phyloP scores from a whole-genome alignment of 2,113 vertebrate genomes.

The Typhlomys cinereus region DNA sequence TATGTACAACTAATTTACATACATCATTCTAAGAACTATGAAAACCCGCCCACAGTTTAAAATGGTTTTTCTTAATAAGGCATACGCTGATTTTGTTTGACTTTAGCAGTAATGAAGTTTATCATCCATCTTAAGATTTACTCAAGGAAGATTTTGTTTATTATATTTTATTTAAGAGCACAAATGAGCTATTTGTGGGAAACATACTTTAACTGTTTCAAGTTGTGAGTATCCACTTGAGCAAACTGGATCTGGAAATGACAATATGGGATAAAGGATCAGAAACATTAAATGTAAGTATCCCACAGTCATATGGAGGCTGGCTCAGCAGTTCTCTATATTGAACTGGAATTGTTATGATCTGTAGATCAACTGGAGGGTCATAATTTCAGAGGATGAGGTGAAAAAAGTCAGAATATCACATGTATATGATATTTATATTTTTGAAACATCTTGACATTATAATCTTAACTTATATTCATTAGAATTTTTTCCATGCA shows the following conservation, averaged over 20 bases:
- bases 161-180: constrained; percentile 28
- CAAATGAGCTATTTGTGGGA: neutral
- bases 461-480: constrained; percentile 13
- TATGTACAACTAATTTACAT: constrained; percentile 51
- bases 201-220: constrained; percentile 23
- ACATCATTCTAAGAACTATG: constrained; percentile 55
- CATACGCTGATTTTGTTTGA: constrained; percentile 61
- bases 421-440: neutral
- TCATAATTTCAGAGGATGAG: neutral
- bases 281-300: constrained; percentile 27
- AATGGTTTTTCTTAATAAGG: constrained; percentile 72
- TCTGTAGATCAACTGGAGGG: neutral
- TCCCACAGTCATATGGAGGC: neutral
- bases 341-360: neutral
- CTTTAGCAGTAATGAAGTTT: constrained; percentile 61
- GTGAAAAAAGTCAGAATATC: constrained; percentile 20
- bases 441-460: constrained; percentile 32
- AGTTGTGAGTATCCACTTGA: neutral
- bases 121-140: constrained; percentile 40
- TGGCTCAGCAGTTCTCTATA: neutral
- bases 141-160: constrained; percentile 56
- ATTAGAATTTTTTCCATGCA: constrained; percentile 1
- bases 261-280: neutral
- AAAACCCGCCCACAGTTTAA: constrained; percentile 58
- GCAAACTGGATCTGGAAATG: constrained; percentile 16